These are phyloP conservation scores for Nephrotoma appendiculata DNA, from an alignment of 2,888 invertebrate species.

Conservation along the genomic window DNA sequence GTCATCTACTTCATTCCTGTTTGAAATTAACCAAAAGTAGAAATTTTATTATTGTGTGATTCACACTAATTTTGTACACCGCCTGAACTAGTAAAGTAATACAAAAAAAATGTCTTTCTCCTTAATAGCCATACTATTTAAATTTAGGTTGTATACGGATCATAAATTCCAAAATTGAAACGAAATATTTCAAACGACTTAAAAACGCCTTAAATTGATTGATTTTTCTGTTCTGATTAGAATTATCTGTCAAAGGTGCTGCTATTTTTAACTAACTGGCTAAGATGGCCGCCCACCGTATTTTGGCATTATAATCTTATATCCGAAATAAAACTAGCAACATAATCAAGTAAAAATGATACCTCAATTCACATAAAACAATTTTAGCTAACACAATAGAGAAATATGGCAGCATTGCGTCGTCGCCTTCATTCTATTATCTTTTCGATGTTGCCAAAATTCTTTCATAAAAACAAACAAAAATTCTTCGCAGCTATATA, in stretches of 20 bases:
- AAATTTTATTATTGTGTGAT: too few species aligned
- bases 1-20: conserved; percentile 3
- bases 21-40: too few species aligned
- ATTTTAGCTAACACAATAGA: neutral
- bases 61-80: too few species aligned
- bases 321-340: neutral
- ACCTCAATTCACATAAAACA: neutral
- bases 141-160: neutral
- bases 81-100: neutral
- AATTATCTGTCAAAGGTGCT: neutral
- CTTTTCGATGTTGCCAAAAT: neutral
- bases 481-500: neutral
- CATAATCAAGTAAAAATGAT: neutral
- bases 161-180: neutral
- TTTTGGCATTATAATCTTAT: neutral
- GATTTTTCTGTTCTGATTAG: neutral
- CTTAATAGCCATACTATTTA: neutral
- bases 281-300: neutral
- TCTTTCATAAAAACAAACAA: neutral
- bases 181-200: neutral
- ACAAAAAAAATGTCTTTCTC: neutral
- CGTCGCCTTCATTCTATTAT: neutral
- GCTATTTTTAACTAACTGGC: neutral
- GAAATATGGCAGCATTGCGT: neutral
- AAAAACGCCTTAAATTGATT: neutral